Evolutionary conservation across 2,797 vertebrate species (phyloP), one percentile per base, ranked within the genome.

Genomic region (Sternarchorhynchus goeldii): DNA sequence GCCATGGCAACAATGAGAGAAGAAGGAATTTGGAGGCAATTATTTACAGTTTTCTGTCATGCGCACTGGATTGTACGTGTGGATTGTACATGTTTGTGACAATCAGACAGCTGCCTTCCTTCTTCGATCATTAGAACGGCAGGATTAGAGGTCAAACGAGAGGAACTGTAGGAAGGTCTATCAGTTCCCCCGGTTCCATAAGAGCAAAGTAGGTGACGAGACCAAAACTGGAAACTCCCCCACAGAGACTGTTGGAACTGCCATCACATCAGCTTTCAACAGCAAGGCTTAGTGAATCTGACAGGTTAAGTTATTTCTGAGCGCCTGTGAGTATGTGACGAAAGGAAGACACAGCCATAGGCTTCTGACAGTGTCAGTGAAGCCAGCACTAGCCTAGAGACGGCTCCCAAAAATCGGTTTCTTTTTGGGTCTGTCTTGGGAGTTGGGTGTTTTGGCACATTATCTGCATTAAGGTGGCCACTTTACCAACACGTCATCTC

Each of bases 21-120:
- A 81, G 75, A 66, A 62, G 10, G 71, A 77, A 68, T 81, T 81
- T 63, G 45, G 67, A 62, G 62, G 29, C 45, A 76, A 80, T 81
- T 85, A 85, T 83, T 85, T 79, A 81, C 65, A 56, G 65, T 64
- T 57, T 63, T 71, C 59, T 62, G 32, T 20, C 72, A 73, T 3
- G 32, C 76, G 50, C 68, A 68, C 68, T 50, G 14, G 78, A 83
- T 58, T 73, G 59, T 70, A 41, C 73, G 73, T 39, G n/a, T 56
- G 60, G 20, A 75, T 76, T 39, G 18, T 77, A 69, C 41, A 29
- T 21, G 31, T 59, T 75, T 67, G 58, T 65, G 55, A 50, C 29
- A 56, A 70, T 31, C 73, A 41, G 64, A 76, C 77, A 60, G 69
- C 63, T 55, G 32, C n/a, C 71, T 76, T 67, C 72, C 71, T 66